phyloP scores from a whole-genome alignment of 2,797 vertebrate species.

The Melanotaenia maccullochi region DNA sequence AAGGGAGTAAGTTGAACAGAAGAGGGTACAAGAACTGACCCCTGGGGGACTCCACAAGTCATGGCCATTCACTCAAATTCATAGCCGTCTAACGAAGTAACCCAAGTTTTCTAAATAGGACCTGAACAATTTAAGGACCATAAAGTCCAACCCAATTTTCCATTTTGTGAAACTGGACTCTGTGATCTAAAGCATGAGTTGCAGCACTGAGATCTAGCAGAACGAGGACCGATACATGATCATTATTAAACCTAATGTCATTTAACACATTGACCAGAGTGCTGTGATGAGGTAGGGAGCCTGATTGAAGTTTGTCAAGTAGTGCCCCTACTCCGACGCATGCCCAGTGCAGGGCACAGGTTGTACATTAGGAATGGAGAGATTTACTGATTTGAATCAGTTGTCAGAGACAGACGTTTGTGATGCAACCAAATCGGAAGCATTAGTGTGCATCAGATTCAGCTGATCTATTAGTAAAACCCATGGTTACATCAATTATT shows the following conservation, averaged over 20 bases:
- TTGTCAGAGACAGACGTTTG: too few species aligned
- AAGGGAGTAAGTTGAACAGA: background rate
- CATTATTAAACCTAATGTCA: background rate
- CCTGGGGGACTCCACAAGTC: background rate
- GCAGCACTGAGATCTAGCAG: background rate
- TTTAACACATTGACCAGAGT: background rate
- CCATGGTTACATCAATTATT: too few species aligned
- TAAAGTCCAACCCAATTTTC: background rate
- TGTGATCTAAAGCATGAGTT: background rate
- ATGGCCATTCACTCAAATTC: background rate
- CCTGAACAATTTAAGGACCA: background rate
- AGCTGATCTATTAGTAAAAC: too few species aligned
- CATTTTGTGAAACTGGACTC: background rate
- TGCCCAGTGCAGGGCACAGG: too few species aligned
- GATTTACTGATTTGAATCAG: too few species aligned
- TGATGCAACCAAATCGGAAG: too few species aligned
- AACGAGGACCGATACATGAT: background rate
- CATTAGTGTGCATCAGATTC: too few species aligned
- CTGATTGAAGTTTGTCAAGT: background rate
- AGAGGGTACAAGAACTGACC: background rate
- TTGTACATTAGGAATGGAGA: too few species aligned
- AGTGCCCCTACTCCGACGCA: too few species aligned
- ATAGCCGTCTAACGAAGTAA: background rate
- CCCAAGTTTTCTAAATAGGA: background rate
- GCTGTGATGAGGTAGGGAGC: background rate